Evolutionary conservation across 2,797 vertebrate genomes (phyloP).

Genomic region (Lacerta viridis): DNA sequence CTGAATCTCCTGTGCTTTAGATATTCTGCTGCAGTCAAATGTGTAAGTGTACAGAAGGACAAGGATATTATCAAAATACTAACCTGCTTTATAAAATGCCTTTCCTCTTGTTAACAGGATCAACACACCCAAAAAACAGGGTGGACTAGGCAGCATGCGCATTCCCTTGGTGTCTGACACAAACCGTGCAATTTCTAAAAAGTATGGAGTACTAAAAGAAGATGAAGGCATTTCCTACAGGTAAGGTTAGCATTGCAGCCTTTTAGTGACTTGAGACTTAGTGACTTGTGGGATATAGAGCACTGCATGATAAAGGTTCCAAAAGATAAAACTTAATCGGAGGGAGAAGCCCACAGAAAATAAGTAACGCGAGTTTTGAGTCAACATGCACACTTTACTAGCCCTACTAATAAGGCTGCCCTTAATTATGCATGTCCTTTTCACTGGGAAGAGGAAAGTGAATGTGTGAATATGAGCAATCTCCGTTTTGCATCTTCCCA

Average conservation of each 20-base stretch:
- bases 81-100: not conserved
- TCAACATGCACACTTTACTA: not conserved
- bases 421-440: not conserved
- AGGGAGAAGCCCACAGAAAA: not conserved
- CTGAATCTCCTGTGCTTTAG: not conserved
- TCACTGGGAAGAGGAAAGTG: too few species aligned
- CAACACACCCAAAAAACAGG: conserved; percentile 93
- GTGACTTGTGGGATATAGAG: not conserved
- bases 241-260: conserved; percentile 74
- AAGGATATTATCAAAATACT: not conserved
- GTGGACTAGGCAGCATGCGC: conserved; percentile 94
- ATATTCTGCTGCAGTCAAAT: not conserved
- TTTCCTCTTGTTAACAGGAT: conserved; percentile 80
- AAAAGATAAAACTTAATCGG: too few species aligned
- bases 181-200: conserved; percentile 87
- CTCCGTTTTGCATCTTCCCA: not conserved
- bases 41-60: not conserved
- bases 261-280: not conserved
- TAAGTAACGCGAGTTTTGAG: not conserved
- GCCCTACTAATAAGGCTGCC: not conserved
- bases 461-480: not conserved
- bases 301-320: not conserved
- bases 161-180: conserved; percentile 93
- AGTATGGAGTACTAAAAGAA: conserved; percentile 95
- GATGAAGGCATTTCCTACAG: conserved; percentile 97